A percentile compares a stretch with the other conserved stretches of the same genome.
Conservation (phyloP, 2,888 invertebrate species). For the Embidobia sp. region DNA sequence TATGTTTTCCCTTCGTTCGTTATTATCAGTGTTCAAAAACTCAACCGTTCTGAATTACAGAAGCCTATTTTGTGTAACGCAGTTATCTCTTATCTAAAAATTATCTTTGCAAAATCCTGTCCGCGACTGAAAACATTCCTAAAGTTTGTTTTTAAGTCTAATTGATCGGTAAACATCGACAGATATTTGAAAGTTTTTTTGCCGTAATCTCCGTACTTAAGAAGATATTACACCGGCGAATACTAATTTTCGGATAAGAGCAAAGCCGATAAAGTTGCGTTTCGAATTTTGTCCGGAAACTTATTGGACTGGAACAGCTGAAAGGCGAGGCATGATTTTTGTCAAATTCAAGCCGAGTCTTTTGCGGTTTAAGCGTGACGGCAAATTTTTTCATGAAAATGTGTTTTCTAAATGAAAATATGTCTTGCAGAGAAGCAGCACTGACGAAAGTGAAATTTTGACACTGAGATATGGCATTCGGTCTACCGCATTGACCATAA, state of each 20-base stretch:
- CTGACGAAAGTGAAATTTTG: slow-evolving; percentile 54
- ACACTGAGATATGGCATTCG: slow-evolving; percentile 63
- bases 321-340: not conserved
- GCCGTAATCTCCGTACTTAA: not conserved
- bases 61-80: no score
- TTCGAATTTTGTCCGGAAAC: no score
- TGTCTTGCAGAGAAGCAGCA: slow-evolving; percentile 24
- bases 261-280: no score
- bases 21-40: no score
- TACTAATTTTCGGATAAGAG: slow-evolving; percentile 4
- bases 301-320: no score
- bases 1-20: no score
- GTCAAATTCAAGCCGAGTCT: not conserved
- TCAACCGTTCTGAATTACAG: no score
- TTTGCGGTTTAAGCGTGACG: not conserved
- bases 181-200: slow-evolving; percentile 14
- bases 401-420: slow-evolving; percentile 25
- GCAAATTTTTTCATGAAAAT: slow-evolving; percentile 6
- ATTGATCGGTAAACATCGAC: slow-evolving; percentile 12
- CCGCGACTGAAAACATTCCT: no score
- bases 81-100: no score
- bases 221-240: slow-evolving; percentile 23
- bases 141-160: slow-evolving; percentile 30
- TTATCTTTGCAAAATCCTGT: no score
- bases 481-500: slow-evolving; percentile 73